Base-by-base conservation (phyloP, 1,140 invertebrate genomes). In the Tribolium castaneum region DNA sequence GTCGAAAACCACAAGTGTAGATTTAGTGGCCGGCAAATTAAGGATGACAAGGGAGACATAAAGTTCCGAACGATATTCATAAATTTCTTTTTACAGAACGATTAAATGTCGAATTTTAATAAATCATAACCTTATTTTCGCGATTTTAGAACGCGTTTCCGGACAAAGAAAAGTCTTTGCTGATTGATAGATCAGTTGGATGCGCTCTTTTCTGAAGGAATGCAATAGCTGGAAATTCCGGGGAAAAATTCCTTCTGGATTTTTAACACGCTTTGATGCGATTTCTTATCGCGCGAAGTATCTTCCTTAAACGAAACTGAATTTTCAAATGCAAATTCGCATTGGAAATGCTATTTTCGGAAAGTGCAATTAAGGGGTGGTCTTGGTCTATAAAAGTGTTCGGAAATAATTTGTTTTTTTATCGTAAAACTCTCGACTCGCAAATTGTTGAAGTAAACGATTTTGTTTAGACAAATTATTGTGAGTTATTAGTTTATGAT, bases 201-300 rank as follows among this genome's bases (percentile, higher is more conserved):
- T 34, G 19, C 54, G 54, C 22, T 56, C 52, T 16, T 16, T n/a
- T 19, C 12, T 35, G n/a, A 10, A 66, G 30, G 59, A 66, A 66
- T 66, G 59, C 30, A 66, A 66, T 66, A 66, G 59, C 30, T 14
- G 10, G 12, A 30, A 62, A 62, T 62, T 66, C 59, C 59, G 10
- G 6, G 3, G 9, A 66, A 66, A 66, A 66, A 66, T 66, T 66
- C 59, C 59, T 62, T 62, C 16, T 62, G 22, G 30, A 62, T 62
- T 62, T 62, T 62, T 25, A 66, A 66, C 59, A 34, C 30, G n/a
- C 59, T 66, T 39, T 66, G 59, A 35, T 13, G 30, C 59, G 25
- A 35, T 66, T 66, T 14, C 25, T 19, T 10, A 30, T 62, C 5
- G 19, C 30, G 13, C 7, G 30, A 62, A 62, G 30, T 66, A 66